Evolutionary conservation across 2,888 invertebrate genomes (phyloP), one percentile per base, ranked within the genome.

Genomic region (Tetranychus truncatus): DNA sequence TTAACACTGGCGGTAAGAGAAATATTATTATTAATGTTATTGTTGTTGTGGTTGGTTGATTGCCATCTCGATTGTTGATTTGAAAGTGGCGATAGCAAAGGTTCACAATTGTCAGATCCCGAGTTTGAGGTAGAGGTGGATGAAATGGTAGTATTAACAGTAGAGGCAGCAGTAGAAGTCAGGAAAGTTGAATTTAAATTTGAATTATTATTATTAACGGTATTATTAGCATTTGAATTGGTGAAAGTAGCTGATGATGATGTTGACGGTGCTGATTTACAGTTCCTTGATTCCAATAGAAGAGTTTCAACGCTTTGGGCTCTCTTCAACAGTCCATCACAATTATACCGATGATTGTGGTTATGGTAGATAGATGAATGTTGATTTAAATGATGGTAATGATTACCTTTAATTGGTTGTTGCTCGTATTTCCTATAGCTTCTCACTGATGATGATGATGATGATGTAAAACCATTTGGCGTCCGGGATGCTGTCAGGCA

Each of bases 261-360:
- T 9, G 55, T 15, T 55, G 55, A 15, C 11, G 55, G 15, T 55
- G 55, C 15, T 15, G 55, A 55, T 55, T 55, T 55, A 55, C 11
- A 55, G 55, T 55, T 55, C 24, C 69, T 20, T 24, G 69, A 69
- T 69, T 69, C 69, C 11, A 69, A 24, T 69, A 69, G 69, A n/a
- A 69, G 69, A 21, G 69, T 69, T n/a, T 69, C 69, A 20, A 69
- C 24, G 24, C 69, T 69, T 69, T 69, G 20, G 21, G 69, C 69
- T 69, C 69, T 20, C n/a, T 69, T 69, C 24, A 69, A 69, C n/a
- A 69, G 55, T 55, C 55, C 55, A 55, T 55, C 55, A 55, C 55
- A 55, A 55, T 55, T 55, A 55, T 55, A 55, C 15, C 55, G 55
- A 55, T 55, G 55, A 55, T 55, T 55, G 55, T 55, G 55, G 55